Evolutionary conservation across 1,140 invertebrate species (phyloP).

Genomic region (Zaprionus africanus): DNA sequence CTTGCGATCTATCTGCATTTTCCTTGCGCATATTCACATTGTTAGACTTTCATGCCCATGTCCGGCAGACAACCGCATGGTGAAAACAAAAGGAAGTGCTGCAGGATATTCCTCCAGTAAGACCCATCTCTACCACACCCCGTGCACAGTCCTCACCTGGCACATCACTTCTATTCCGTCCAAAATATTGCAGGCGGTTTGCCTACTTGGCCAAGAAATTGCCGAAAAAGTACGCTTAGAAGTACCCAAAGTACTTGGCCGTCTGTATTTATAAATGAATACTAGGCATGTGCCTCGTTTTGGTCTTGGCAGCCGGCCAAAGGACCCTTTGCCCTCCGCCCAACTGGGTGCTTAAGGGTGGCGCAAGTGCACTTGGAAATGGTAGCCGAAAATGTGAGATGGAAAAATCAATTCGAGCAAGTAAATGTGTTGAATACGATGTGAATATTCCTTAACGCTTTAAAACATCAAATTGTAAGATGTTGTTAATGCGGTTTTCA

Average conservation of each 20-base stretch:
- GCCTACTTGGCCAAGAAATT: constrained; percentile 36
- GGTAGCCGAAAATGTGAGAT: constrained; percentile 47
- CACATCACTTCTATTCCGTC: constrained; percentile 7
- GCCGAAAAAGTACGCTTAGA: constrained; percentile 29
- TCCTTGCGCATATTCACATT: constrained; percentile 38
- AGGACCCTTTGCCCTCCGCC: background rate
- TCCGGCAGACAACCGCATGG: constrained; percentile 41
- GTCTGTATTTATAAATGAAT: constrained; percentile 66
- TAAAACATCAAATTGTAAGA: background rate
- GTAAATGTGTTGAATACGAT: constrained; percentile 29
- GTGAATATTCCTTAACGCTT: background rate
- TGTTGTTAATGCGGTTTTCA: background rate
- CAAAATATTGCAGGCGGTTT: constrained; percentile 22
- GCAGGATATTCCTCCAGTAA: constrained; percentile 31
- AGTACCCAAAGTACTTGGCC: constrained; percentile 23
- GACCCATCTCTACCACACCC: background rate
- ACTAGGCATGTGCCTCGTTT: constrained; percentile 32
- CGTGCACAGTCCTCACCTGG: background rate
- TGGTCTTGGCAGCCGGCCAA: constrained; percentile 50
- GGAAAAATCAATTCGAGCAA: constrained; percentile 62
- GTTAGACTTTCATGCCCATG: constrained; percentile 57
- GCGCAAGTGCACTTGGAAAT: constrained; percentile 50
- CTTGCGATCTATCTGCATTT: constrained; percentile 49
- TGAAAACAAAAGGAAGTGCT: constrained; percentile 51
- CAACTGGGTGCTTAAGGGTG: constrained; percentile 17